Evolutionary conservation across 2,888 invertebrate genomes (phyloP), one percentile per base, ranked within the genome.

Genomic region (Meteorus colon): DNA sequence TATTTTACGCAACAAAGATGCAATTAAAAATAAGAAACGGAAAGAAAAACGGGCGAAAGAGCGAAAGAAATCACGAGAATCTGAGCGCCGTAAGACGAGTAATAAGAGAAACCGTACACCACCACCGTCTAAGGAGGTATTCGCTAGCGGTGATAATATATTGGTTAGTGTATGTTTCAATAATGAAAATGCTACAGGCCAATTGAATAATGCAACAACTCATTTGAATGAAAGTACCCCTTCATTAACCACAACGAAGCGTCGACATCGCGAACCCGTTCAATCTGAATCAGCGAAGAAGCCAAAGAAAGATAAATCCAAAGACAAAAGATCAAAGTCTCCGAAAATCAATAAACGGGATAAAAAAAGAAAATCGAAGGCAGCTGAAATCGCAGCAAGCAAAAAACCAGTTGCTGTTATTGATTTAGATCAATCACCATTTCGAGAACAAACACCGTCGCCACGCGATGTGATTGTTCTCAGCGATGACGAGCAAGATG

Each of bases 111-210:
- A 88, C 45, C 90, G 90, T 65, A 92, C 92, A 0, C 92, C 91
- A n/a, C 92, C 91, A 71, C 95, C 96, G 0, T 95, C 95, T 2
- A 97, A 97, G 88, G 97, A 97, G 90, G 96, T 97, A 3, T 97
- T 96, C 88, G 96, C 97, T 0, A 96, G 97, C 14, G 97, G 97
- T 3, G 96, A 97, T 90, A 97, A 97, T 88, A 97, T 97, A 84
- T 92, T 97, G 80, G 97, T 97, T 14, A 97, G 96, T 90, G 96
- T 97, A 24, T 97, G 96, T 89, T 97, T 97, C 90, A 95, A 95
- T 87, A 95, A 96, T 83, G 89, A 90, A 4, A 89, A 88, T 73
- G 87, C 85, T 5, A 19, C 31, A 1, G 78, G 67, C 60, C 76
- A 19, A 41, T 63, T 6, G n/a, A 69, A 73, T 37, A 76, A 69